Conservation (phyloP, 2,888 invertebrate genomes). For the Aromia moschata region DNA sequence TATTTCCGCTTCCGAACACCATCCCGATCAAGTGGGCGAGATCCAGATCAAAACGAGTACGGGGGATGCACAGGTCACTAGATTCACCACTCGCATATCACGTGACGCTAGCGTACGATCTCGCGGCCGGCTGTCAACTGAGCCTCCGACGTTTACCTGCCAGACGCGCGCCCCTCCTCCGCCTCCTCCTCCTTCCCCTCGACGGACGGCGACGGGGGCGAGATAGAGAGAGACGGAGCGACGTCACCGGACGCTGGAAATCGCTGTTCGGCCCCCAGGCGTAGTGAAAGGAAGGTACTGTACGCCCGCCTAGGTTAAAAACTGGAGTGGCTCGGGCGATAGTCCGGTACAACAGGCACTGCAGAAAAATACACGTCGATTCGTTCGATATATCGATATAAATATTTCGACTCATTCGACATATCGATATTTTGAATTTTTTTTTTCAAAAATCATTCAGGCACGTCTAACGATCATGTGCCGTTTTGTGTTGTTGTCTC, state of each 20-base stretch:
- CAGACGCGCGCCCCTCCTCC: constrained; percentile 45
- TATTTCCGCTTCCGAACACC: constrained; percentile 64
- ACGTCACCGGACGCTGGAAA: constrained; percentile 34
- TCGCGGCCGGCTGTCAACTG: constrained; percentile 54
- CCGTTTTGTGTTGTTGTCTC: too few species aligned
- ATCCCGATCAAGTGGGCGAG: constrained; percentile 48
- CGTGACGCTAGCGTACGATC: constrained; percentile 30
- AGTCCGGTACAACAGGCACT: too few species aligned
- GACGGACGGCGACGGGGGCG: constrained; percentile 41
- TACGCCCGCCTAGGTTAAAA: constrained; percentile 41
- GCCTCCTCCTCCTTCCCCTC: too few species aligned
- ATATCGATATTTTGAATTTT: too few species aligned
- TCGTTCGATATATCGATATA: too few species aligned
- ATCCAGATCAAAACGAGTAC: constrained; percentile 43
- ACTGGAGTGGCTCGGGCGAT: constrained; percentile 37
- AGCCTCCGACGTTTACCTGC: constrained; percentile 49
- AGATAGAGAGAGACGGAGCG: constrained; percentile 23
- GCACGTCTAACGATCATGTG: too few species aligned
- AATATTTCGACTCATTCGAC: too few species aligned
- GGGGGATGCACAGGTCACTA: constrained; percentile 36
- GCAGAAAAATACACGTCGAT: too few species aligned
- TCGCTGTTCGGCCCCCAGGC: constrained; percentile 46
- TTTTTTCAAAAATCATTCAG: too few species aligned
- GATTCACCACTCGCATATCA: constrained; percentile 39
- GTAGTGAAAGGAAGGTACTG: constrained; percentile 55